Percentiles rank a stretch among this genome's conserved stretches.
These are phyloP conservation scores for Agrilus mali DNA, from an alignment of 2,888 invertebrate species.

Conservation along the genomic window DNA sequence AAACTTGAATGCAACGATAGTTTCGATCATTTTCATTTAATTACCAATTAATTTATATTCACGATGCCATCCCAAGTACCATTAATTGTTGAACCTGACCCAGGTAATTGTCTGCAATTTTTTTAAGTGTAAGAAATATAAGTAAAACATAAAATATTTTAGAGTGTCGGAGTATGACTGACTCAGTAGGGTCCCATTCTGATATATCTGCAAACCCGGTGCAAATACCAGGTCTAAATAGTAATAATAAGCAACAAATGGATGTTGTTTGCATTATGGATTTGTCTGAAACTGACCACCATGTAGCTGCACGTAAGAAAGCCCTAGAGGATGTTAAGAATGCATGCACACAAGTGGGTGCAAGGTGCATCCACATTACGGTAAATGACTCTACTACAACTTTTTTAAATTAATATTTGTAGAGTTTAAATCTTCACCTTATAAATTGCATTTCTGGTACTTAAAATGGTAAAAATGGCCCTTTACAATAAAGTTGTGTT, in stretches of 20 bases:
- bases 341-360: constrained; percentile 66
- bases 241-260: constrained; percentile 51
- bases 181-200: constrained; percentile 49
- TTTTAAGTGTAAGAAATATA: constrained; percentile 3
- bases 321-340: constrained; percentile 76
- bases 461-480: too few species aligned
- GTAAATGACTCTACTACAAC: constrained; percentile 35
- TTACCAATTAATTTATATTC: too few species aligned
- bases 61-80: constrained; percentile 12
- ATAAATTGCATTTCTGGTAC: too few species aligned
- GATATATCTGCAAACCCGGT: constrained; percentile 43
- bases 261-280: constrained; percentile 84
- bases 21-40: too few species aligned
- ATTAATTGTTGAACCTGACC: constrained; percentile 14
- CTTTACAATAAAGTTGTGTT: too few species aligned
- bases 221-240: constrained; percentile 23
- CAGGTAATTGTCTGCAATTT: constrained; percentile 8
- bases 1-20: too few species aligned
- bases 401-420: too few species aligned
- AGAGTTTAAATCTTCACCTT: too few species aligned
- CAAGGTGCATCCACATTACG: constrained; percentile 72
- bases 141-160: constrained; percentile 11
- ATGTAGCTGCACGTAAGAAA: constrained; percentile 57
- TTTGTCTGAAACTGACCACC: constrained; percentile 49
- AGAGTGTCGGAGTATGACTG: constrained; percentile 39